These are phyloP conservation scores for Podarcis raffonei DNA, from an alignment of 2,113 vertebrate genomes.

Conservation along the genomic window DNA sequence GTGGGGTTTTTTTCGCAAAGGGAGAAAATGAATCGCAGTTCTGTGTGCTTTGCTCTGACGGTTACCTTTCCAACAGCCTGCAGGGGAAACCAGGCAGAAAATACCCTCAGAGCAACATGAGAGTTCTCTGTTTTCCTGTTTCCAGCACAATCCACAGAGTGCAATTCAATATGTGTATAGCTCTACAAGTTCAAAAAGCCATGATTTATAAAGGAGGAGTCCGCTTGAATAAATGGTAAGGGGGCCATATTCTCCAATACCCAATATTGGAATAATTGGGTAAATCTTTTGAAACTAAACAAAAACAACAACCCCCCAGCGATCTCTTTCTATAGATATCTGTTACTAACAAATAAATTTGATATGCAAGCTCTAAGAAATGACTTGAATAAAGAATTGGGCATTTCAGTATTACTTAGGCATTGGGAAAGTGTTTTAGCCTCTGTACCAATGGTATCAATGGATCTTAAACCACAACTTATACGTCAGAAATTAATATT, in stretches of 20 bases:
- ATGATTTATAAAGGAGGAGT: slow-evolving; percentile 19
- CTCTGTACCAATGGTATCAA: no score
- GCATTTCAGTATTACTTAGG: no score
- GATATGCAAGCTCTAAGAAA: no score
- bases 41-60: slow-evolving; percentile 18
- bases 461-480: no score
- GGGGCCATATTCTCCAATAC: slow-evolving; percentile 17
- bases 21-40: not conserved
- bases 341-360: no score
- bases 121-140: not conserved
- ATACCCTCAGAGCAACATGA: slow-evolving; percentile 25
- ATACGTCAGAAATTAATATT: no score
- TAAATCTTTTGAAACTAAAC: no score
- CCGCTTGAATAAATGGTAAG: slow-evolving; percentile 16
- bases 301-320: no score
- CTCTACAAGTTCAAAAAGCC: not conserved
- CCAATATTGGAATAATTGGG: no score
- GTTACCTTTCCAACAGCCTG: slow-evolving; percentile 39
- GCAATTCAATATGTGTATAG: slow-evolving; percentile 19
- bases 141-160: not conserved
- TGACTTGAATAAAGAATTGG: no score
- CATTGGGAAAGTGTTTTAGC: no score
- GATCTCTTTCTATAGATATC: no score
- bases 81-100: slow-evolving; percentile 50
- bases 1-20: not conserved